Conservation (phyloP, 2,797 vertebrate species). For the Glyptemys insculpta region DNA sequence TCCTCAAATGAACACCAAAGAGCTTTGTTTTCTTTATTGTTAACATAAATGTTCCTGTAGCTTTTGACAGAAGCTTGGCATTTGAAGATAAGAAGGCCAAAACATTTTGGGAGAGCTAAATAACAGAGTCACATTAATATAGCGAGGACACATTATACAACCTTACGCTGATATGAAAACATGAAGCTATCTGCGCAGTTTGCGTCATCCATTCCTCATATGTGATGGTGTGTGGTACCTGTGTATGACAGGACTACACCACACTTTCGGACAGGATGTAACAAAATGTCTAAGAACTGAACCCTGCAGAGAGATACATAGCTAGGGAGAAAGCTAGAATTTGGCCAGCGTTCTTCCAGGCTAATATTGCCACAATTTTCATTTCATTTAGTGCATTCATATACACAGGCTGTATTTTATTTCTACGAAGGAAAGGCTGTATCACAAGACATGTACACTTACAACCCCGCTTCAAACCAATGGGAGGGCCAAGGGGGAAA, state of each 20-base stretch:
- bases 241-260: not conserved
- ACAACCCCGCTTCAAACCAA: not conserved
- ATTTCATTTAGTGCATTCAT: not conserved
- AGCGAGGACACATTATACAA: not conserved
- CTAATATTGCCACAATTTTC: not conserved
- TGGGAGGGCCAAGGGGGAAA: not conserved
- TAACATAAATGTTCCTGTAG: not conserved
- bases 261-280: not conserved
- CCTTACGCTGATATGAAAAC: not conserved
- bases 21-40: not conserved
- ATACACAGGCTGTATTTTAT: not conserved
- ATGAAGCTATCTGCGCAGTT: not conserved
- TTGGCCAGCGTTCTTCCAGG: not conserved
- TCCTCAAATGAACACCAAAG: not conserved
- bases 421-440: not conserved
- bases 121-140: not conserved
- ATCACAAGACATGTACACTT: not conserved
- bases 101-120: not conserved
- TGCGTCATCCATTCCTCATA: not conserved
- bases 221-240: not conserved
- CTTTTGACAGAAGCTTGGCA: not conserved
- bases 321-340: not conserved
- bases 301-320: not conserved
- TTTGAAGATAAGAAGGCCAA: slow-evolving; percentile 26
- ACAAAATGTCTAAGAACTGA: not conserved